A percentile compares a stretch with the other conserved stretches of the same genome.
These are phyloP conservation scores for Troides oblongomaculatus DNA, from an alignment of 2,888 invertebrate genomes.

Conservation along the genomic window DNA sequence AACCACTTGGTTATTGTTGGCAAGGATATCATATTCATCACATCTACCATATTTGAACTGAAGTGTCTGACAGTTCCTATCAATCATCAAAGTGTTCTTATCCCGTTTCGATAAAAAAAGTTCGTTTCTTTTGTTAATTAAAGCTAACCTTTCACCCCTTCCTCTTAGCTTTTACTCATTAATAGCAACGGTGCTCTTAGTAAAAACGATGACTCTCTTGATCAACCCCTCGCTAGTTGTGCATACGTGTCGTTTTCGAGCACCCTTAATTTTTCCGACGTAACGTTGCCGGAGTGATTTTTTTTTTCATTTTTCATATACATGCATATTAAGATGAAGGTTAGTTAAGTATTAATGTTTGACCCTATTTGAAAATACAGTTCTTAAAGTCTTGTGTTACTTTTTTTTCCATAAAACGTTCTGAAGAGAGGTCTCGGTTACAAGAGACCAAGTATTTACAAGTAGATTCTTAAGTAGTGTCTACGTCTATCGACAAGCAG, in stretches of 20 bases:
- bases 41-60: too few species aligned
- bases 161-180: constrained; percentile 28
- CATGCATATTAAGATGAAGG: constrained; percentile 31
- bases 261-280: constrained; percentile 32
- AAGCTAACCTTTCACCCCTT: constrained; percentile 50
- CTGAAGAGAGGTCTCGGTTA: too few species aligned
- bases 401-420: too few species aligned
- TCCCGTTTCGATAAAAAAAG: constrained; percentile 1
- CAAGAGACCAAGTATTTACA: too few species aligned
- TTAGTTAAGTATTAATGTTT: constrained; percentile 11
- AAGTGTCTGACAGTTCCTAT: too few species aligned
- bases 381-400: too few species aligned
- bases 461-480: too few species aligned
- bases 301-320: constrained; percentile 31
- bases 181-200: constrained; percentile 26
- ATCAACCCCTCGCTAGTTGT: constrained; percentile 48
- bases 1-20: too few species aligned
- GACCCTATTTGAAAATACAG: background rate
- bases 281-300: constrained; percentile 26
- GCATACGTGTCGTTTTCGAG: constrained; percentile 50
- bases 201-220: constrained; percentile 32
- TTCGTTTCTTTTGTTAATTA: constrained; percentile 29
- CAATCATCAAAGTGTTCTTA: background rate
- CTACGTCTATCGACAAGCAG: too few species aligned
- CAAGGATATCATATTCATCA: too few species aligned